These are phyloP conservation scores for Physella acuta DNA, from an alignment of 1,140 invertebrate genomes.

Conservation along the genomic window DNA sequence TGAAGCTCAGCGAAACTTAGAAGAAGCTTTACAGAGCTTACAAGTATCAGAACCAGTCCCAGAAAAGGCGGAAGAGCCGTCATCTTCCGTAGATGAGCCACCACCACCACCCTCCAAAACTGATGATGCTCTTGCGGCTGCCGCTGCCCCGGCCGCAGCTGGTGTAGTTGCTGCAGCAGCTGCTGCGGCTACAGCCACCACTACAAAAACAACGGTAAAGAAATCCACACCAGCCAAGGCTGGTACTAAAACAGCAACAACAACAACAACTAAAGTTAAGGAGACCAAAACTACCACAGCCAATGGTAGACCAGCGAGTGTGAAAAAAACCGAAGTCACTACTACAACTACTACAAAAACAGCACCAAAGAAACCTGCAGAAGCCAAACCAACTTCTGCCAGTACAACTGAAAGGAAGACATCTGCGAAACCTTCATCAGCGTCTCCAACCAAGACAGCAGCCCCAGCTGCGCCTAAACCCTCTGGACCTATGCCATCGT, in stretches of 20 bases:
- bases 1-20: not conserved
- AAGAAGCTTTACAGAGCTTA: not conserved
- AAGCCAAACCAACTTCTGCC: conserved; percentile 1
- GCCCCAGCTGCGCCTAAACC: not conserved
- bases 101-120: not conserved
- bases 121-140: not conserved
- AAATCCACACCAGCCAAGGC: conserved; percentile 12
- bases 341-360: conserved; percentile 5
- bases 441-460: not conserved
- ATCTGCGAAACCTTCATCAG: not conserved
- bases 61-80: not conserved
- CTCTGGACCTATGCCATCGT: not conserved
- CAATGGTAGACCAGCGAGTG: not conserved
- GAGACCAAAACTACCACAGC: not conserved
- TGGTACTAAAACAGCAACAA: conserved; percentile 1
- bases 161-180: not conserved
- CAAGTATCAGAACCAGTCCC: not conserved
- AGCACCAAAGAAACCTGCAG: conserved; percentile 15
- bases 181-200: conserved; percentile 2
- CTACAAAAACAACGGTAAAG: conserved; percentile 9
- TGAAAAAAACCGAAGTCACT: not conserved
- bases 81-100: not conserved
- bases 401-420: conserved; percentile 9
- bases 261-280: not conserved
- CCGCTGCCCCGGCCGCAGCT: conserved; percentile 6